Base-by-base conservation (phyloP, 2,888 invertebrate species). In the Mantis religiosa region DNA sequence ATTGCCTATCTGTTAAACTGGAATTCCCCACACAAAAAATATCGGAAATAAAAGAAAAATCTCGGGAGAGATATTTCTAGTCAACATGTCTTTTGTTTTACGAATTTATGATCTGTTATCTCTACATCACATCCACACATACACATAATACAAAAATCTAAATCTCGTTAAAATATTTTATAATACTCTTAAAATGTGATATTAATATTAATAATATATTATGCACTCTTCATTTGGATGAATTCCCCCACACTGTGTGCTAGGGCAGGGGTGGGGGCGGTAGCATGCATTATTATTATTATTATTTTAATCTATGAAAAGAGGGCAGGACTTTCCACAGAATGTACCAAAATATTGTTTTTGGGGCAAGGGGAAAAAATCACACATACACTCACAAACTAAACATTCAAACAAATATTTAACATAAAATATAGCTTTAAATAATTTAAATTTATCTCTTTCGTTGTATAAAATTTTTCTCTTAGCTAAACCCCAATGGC, bases 111-210 rank as follows among this genome's bases (percentile, higher is more conserved):
- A 41, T 88, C 82, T 82, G 54, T 89, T 82, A 87, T 82, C 88
- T 88, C 88, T 89, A 89, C 88, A 83, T 71, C 89, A 90, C 90
- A 89, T 89, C 87, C 90, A 90, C 89, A 89, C 90, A 90, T 90
- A 90, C 90, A 90, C 89, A 87, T 88, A 90, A 91, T 90, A 91
- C 90, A 91, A 91, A 90, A 91, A 89, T 90, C 90, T 91, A 90
- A 91, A 90, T 91, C 90, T 91, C 90, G 89, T 90, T 90, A 90
- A 91, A 90, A 91, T 91, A 91, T 90, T 89, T 91, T 88, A 88
- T 91, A 91, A 90, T 91, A 91, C 90, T 91, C 91, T 90, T 90
- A 91, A 91, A 91, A 90, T 90, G 89, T 91, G 90, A 89, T 89
- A 88, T 88, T 88, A 89, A 88, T 89, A 89, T 89, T 89, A 89